These are phyloP conservation scores for Chondrosia reniformis DNA, from an alignment of 37 sponge, comb jelly and placozoan species.

Conservation along the genomic window DNA sequence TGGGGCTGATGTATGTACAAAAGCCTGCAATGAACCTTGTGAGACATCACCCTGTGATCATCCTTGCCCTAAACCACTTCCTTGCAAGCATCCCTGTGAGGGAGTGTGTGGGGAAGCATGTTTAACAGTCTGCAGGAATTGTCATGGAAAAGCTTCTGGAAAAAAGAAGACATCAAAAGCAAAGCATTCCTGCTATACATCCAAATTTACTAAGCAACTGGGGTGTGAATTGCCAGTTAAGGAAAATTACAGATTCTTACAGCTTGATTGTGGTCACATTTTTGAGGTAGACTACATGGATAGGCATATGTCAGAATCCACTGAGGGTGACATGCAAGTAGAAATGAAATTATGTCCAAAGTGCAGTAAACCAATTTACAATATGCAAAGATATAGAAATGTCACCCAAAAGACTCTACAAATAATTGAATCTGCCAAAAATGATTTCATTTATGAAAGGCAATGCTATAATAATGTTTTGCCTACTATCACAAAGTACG, in stretches of 20 bases:
- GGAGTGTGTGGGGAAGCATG: constrained; percentile 79
- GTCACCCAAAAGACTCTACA: constrained; percentile 43
- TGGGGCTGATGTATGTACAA: constrained; percentile 25
- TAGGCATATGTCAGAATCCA: constrained; percentile 45
- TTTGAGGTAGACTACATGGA: constrained; percentile 76
- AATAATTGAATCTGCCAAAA: not conserved
- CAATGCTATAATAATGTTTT: too few relatives aligned
- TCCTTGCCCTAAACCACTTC: constrained; percentile 34
- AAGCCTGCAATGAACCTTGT: constrained; percentile 55
- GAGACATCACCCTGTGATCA: constrained; percentile 53
- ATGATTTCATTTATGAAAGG: too few relatives aligned
- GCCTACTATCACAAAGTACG: too few relatives aligned
- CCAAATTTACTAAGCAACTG: not conserved
- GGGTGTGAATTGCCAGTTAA: not conserved
- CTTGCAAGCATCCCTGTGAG: constrained; percentile 66
- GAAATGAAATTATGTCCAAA: constrained; percentile 71
- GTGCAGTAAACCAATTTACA: constrained; percentile 57
- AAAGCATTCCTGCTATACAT: not conserved
- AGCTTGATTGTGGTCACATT: constrained; percentile 71
- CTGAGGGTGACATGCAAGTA: not conserved
- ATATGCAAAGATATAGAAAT: constrained; percentile 75
- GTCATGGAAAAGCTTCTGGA: constrained; percentile 28
- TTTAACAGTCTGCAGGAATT: constrained; percentile 45
- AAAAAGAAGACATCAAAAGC: constrained; percentile 19
- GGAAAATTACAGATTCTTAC: constrained; percentile 37